Conservation (phyloP, 2,113 vertebrate species). For the Plecturocebus donacophilus region DNA sequence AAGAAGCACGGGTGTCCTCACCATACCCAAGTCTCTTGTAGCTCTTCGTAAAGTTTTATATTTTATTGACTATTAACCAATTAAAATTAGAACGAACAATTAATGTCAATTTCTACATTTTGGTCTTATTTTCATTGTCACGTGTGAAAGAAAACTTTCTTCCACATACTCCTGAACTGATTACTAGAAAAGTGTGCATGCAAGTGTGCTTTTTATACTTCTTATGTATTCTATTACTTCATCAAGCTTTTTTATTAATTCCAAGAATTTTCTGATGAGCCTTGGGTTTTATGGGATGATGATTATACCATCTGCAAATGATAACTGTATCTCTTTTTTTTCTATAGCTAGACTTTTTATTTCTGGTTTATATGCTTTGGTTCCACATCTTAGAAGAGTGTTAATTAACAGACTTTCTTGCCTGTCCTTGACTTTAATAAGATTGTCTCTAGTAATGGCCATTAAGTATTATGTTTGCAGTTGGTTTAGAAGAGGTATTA, state of each 20-base stretch:
- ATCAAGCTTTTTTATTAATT: neutral
- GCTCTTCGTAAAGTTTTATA: neutral
- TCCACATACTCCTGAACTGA: neutral
- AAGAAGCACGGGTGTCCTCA: neutral
- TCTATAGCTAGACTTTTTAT: neutral
- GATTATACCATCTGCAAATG: neutral
- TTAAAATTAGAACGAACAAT: too few relatives aligned
- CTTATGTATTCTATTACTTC: neutral
- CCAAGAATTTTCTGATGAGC: neutral
- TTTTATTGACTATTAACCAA: neutral
- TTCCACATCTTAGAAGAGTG: neutral
- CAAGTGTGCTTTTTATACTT: neutral
- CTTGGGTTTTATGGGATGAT: neutral
- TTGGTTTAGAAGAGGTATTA: constrained; percentile 19
- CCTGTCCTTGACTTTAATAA: neutral
- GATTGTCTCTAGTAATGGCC: neutral
- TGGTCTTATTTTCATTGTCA: neutral
- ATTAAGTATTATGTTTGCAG: neutral
- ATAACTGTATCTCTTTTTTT: neutral
- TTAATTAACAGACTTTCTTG: neutral
- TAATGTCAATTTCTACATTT: neutral
- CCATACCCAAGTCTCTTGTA: neutral
- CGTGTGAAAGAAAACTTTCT: neutral
- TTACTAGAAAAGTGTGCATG: neutral
- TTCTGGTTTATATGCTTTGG: neutral